phyloP scores from a whole-genome alignment of 2,113 vertebrate genomes.

The Cheirogaleus medius region DNA sequence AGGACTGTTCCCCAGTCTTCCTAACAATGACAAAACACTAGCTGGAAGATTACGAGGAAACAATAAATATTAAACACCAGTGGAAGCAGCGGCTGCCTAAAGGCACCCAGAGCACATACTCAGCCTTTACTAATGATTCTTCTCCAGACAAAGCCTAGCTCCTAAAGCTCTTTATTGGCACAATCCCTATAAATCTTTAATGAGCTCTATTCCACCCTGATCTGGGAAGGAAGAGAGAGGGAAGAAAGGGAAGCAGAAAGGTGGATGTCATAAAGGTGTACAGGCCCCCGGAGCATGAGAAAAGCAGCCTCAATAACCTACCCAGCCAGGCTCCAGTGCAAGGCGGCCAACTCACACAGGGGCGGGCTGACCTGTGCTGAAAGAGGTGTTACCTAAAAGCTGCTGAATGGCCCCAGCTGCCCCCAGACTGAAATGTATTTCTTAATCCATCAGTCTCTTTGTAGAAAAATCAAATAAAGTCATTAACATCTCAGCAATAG shows the following conservation, averaged over 20 bases:
- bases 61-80: slow-evolving; percentile 40
- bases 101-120: background rate
- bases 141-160: background rate
- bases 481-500: background rate
- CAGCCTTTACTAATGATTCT: background rate
- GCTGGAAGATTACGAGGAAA: background rate
- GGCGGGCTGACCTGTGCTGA: background rate
- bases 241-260: background rate
- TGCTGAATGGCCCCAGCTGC: background rate
- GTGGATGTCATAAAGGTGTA: background rate
- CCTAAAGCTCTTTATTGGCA: slow-evolving; percentile 21
- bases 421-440: background rate
- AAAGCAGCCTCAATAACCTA: background rate
- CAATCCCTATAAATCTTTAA: slow-evolving; percentile 37
- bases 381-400: background rate
- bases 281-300: background rate
- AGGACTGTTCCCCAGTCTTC: background rate
- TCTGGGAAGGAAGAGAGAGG: background rate
- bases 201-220: background rate
- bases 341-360: background rate
- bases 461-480: background rate
- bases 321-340: background rate
- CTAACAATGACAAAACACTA: slow-evolving; percentile 4
- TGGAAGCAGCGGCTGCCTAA: background rate
- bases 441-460: background rate